Evolutionary conservation across 2,113 vertebrate genomes (phyloP), one percentile per base, ranked within the genome.

Genomic region (Promerops cafer): DNA sequence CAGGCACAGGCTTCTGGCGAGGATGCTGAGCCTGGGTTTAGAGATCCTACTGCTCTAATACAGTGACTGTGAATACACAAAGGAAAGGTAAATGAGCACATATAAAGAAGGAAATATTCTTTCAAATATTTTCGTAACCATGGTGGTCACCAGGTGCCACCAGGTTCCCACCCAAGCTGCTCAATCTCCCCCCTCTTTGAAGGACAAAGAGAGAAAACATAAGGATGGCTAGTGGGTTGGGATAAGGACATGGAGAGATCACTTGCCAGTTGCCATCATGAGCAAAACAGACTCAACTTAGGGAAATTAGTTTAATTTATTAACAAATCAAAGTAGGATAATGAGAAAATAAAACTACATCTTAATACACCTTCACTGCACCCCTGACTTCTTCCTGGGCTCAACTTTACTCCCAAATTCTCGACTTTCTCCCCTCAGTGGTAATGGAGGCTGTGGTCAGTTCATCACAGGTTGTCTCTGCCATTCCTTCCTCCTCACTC

Each of bases 361-460:
- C 53, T 53, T 82, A 21, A 47, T 53, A 16, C 10, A 35, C 6
- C 10, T 72, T 45, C 5, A 20, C 19, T 9, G 16, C 15, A 53
- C 20, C 10, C 3, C 9, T 11, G 24, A 35, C 17, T 66, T 72
- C 52, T 66, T 91, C 16, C 30, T 0, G 0, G 21, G 12, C 31
- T 59, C 59, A 59, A 8, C 12, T 75, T 72, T 26, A 59, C 12
- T 71, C 28, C 7, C 8, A 16, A 31, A 40, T 79, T 65, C n/a
- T 65, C 65, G 79, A 13, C n/a, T 16, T 52, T 63, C 24, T 79
- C 33, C 24, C 8, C 7, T 60, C n/a, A 39, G 9, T 12, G 10
- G 10, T 30, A 53, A 47, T 35, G 39, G 59, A 42, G 30, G 8
- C 4, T 65, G 19, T 39, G 8, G 14, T 37, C 35, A 42, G 35